These are phyloP conservation scores for Strix uralensis DNA, from an alignment of 2,113 vertebrate genomes.

Conservation along the genomic window DNA sequence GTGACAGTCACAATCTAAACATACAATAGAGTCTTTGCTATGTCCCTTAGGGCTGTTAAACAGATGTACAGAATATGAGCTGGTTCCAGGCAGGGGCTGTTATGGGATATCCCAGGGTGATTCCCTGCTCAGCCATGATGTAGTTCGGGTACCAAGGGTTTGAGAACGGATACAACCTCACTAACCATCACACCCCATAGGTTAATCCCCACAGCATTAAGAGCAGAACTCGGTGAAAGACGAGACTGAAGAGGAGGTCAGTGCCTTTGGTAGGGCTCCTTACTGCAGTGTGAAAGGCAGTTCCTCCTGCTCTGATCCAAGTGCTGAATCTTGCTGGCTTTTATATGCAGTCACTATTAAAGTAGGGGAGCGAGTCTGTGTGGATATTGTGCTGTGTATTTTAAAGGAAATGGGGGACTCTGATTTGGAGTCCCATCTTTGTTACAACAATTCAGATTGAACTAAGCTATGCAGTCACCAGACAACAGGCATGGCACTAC, in stretches of 20 bases:
- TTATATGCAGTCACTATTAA: background rate
- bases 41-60: background rate
- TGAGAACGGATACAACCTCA: accelerated
- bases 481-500: background rate
- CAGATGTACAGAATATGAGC: background rate
- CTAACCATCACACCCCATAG: background rate
- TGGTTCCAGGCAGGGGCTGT: background rate
- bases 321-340: background rate
- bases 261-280: background rate
- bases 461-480: background rate
- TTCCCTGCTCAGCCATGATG: background rate
- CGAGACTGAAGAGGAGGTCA: background rate
- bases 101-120: background rate
- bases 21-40: background rate
- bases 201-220: background rate
- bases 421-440: background rate
- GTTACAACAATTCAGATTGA: background rate
- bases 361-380: background rate
- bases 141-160: background rate
- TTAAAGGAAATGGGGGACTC: background rate
- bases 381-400: background rate
- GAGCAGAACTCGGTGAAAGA: background rate
- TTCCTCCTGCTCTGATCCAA: background rate
- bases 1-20: background rate
- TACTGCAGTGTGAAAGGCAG: background rate